Evolutionary conservation across 2,888 invertebrate genomes (phyloP).

Genomic region (Andrena camellia): DNA sequence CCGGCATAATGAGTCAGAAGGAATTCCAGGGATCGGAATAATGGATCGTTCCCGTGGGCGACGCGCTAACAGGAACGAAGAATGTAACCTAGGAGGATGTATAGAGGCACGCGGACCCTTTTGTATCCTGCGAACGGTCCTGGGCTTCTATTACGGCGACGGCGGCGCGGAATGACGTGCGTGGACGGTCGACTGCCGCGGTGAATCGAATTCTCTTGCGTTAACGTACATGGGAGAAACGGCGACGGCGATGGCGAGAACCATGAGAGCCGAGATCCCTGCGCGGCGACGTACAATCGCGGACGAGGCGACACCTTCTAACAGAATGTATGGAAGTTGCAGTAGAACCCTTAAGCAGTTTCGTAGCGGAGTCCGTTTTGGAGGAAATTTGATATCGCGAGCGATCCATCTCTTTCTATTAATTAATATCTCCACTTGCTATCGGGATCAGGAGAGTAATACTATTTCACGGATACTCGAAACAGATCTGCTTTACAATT

Average conservation of each 20-base stretch:
- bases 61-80: constrained; percentile 65
- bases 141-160: constrained; percentile 26
- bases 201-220: constrained; percentile 49
- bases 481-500: too few relatives aligned
- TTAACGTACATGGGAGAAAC: constrained; percentile 13
- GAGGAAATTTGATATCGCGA: too few relatives aligned
- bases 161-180: constrained; percentile 41
- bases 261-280: constrained; percentile 12
- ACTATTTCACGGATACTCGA: too few relatives aligned
- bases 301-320: background rate
- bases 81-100: constrained; percentile 72
- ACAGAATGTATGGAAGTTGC: background rate
- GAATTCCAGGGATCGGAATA: constrained; percentile 66
- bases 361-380: too few relatives aligned
- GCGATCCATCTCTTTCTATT: background rate
- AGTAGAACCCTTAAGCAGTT: too few relatives aligned
- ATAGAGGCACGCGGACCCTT: constrained; percentile 43
- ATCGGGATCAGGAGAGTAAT: background rate
- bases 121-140: constrained; percentile 56
- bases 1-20: constrained; percentile 69
- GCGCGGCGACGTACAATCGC: background rate
- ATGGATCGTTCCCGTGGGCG: constrained; percentile 61
- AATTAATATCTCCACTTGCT: background rate
- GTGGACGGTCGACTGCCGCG: constrained; percentile 65
- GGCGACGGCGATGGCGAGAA: constrained; percentile 31